phyloP scores from a whole-genome alignment of 2,888 invertebrate genomes.

The Coleophora flavipennella region DNA sequence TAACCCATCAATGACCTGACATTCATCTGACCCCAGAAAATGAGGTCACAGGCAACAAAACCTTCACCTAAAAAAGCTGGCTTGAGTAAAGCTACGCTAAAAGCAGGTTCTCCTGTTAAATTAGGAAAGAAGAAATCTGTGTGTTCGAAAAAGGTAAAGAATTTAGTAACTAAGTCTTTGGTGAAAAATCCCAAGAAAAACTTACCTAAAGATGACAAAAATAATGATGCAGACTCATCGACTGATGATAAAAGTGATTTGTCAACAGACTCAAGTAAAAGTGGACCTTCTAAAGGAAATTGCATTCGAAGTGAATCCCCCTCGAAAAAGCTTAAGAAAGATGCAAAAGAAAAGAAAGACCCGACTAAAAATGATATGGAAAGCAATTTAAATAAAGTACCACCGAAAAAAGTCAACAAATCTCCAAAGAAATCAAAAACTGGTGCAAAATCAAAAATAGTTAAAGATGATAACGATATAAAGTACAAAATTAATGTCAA shows the following conservation, averaged over 20 bases:
- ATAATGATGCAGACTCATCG: slow-evolving; percentile 32
- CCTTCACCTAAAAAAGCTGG: slow-evolving; percentile 59
- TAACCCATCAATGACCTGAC: slow-evolving; percentile 50
- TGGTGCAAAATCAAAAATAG: slow-evolving; percentile 22
- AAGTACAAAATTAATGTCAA: slow-evolving; percentile 61
- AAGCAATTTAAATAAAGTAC: slow-evolving; percentile 27
- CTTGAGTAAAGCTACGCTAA: slow-evolving; percentile 48
- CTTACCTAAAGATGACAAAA: slow-evolving; percentile 36
- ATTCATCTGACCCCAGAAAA: slow-evolving; percentile 51
- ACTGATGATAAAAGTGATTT: slow-evolving; percentile 33
- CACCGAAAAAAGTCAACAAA: slow-evolving; percentile 34
- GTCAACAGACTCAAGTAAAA: slow-evolving; percentile 31
- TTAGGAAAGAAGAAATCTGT: slow-evolving; percentile 43
- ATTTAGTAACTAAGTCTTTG: slow-evolving; percentile 38
- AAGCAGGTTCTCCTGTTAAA: slow-evolving; percentile 34
- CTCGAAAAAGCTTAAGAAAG: slow-evolving; percentile 48
- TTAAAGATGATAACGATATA: slow-evolving; percentile 34
- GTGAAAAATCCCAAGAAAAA: slow-evolving; percentile 43
- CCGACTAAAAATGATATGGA: slow-evolving; percentile 32
- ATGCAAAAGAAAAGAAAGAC: slow-evolving; percentile 53
- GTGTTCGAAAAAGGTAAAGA: slow-evolving; percentile 46
- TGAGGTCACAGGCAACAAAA: slow-evolving; percentile 66
- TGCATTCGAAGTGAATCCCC: slow-evolving; percentile 38
- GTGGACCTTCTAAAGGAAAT: slow-evolving; percentile 33
- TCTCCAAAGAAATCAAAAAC: slow-evolving; percentile 30